Base-by-base conservation (phyloP, 2,113 vertebrate species). In the Gambusia affinis region DNA sequence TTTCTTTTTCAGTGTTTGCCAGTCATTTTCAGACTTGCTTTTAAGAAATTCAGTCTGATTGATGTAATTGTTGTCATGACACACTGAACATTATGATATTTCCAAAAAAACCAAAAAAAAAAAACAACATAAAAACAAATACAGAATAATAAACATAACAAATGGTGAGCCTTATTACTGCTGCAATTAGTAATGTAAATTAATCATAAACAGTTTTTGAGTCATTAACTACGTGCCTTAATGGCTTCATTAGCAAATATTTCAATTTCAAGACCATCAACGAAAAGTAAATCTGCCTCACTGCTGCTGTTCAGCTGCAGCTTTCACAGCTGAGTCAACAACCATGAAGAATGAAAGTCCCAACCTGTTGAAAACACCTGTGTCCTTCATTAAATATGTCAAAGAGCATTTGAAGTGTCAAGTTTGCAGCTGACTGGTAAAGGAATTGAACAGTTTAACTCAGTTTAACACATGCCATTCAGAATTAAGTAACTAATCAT, bases 401-500 rank as follows among this genome's bases (percentile, higher is more conserved):
- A 28, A 47, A 33, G 12, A 64, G 27, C 17, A n/a, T 42, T 35
- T 5, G 14, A 30, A 0, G 1, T 51, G 29, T 33, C 30, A 42
- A 47, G 28, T n/a, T 4, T 35, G 14, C 57, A 60, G 29, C 19
- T 64, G 8, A 24, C 2, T 33, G 15, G 62, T 22, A 30, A 73
- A 66, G 30, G 29, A 64, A 22, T 31, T 35, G n/a, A 51, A 79
- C 28, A 30, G 17, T 64, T 19, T 68, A 69, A 70, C 17, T 28
- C n/a, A 4, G 42, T 79, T 39, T 67, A 35, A 72, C 3, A 15
- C 47, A 27, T 12, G 71, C 54, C 72, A 67, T n/a, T 62, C 10
- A 44, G 71, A 67, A 71, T 75, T n/a, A 75, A 31, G 29, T 19
- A 42, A 24, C 54, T 62, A 44, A 71, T 71, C 72, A 37, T 42